Conservation (phyloP, 2,113 vertebrate species). For the Pogonocichla stellata region DNA sequence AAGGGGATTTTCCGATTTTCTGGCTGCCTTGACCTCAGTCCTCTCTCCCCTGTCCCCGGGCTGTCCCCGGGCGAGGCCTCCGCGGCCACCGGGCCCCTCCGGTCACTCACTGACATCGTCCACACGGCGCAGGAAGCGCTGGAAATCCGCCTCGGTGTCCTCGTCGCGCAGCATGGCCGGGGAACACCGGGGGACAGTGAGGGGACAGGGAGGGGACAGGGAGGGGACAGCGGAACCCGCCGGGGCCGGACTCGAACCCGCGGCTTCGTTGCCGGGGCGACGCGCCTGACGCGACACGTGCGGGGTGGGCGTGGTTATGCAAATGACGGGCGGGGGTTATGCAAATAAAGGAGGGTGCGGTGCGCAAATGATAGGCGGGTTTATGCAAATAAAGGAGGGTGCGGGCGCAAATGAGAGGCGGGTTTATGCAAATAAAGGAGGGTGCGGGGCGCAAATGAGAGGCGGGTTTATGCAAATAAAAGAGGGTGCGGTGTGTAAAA, state of each 20-base stretch:
- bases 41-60: no score
- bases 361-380: no score
- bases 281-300: fast-evolving
- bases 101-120: neutral
- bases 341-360: no score
- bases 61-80: no score
- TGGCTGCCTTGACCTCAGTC: fast-evolving
- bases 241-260: neutral
- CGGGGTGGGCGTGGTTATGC: neutral
- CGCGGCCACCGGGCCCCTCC: neutral
- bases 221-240: neutral
- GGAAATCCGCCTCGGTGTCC: neutral
- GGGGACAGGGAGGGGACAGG: neutral
- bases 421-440: no score
- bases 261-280: neutral
- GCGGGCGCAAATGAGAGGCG: no score
- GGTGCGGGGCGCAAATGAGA: no score
- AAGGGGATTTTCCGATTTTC: fast-evolving
- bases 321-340: no score
- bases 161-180: neutral
- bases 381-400: no score
- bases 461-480: no score
- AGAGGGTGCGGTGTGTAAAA: no score
- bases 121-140: constrained; percentile 32
- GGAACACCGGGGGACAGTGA: neutral